Evolutionary conservation across 2,888 invertebrate genomes (phyloP).

Genomic region (Balanococcus diminutus): DNA sequence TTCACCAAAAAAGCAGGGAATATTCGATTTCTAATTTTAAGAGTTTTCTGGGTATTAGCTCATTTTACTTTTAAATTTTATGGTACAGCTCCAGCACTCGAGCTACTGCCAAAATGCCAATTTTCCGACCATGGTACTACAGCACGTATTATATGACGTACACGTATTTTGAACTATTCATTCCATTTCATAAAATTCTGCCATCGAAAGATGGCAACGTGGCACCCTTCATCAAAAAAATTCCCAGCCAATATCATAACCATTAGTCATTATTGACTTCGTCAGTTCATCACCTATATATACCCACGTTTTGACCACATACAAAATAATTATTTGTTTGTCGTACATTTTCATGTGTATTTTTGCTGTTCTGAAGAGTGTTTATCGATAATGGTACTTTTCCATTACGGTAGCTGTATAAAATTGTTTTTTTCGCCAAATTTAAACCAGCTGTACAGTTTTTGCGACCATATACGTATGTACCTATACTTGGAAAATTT

Average conservation of each 20-base stretch:
- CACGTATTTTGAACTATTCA: no score
- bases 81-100: no score
- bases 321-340: background rate
- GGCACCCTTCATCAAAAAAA: background rate
- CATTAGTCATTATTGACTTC: background rate
- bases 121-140: no score
- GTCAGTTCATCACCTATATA: background rate
- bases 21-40: no score
- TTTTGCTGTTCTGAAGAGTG: background rate
- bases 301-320: background rate
- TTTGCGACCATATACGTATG: background rate
- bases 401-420: background rate
- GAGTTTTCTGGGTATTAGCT: no score
- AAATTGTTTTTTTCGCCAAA: background rate
- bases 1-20: no score
- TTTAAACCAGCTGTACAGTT: background rate
- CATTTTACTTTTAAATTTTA: no score
- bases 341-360: background rate
- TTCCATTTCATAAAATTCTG: no score
- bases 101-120: no score
- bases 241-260: background rate
- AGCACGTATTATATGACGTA: no score
- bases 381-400: background rate
- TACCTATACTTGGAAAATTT: background rate
- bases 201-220: no score